Evolutionary conservation across 1,140 invertebrate genomes (phyloP).

Genomic region (Cecropterus lyciades): DNA sequence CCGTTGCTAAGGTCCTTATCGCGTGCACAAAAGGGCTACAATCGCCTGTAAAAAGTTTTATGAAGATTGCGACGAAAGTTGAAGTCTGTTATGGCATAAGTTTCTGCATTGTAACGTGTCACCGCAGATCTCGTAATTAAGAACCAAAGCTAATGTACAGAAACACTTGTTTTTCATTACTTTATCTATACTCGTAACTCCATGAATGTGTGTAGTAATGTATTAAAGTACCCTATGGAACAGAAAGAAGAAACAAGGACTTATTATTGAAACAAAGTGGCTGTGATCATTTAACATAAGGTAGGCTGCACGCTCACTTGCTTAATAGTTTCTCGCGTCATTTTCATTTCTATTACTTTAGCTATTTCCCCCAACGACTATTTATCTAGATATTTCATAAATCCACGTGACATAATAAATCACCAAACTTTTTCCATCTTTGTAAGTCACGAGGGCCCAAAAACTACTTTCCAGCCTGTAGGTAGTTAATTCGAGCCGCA

Average conservation of each 20-base stretch:
- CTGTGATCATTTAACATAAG: too few species aligned
- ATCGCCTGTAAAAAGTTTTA: slow-evolving; percentile 12
- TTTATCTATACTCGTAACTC: too few species aligned
- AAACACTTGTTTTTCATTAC: neutral
- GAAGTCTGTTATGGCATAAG: slow-evolving; percentile 57
- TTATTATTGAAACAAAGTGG: too few species aligned
- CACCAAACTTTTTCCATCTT: neutral
- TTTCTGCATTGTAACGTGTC: slow-evolving; percentile 62
- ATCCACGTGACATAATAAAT: neutral
- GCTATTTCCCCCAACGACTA: too few species aligned
- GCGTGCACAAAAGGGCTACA: neutral
- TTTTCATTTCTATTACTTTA: too few species aligned
- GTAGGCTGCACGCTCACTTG: too few species aligned
- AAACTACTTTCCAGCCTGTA: neutral
- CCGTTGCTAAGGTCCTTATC: neutral
- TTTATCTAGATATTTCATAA: too few species aligned
- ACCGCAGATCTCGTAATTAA: slow-evolving; percentile 31
- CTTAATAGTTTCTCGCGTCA: too few species aligned
- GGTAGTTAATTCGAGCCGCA: slow-evolving; percentile 16
- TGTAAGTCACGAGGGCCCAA: neutral
- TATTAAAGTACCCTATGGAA: too few species aligned
- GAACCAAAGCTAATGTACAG: slow-evolving; percentile 11
- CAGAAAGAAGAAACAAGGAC: too few species aligned
- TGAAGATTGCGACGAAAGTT: slow-evolving; percentile 26
- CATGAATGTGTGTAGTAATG: too few species aligned